Base-by-base conservation (phyloP, 2,888 invertebrate genomes). In the Orthosia gothica region DNA sequence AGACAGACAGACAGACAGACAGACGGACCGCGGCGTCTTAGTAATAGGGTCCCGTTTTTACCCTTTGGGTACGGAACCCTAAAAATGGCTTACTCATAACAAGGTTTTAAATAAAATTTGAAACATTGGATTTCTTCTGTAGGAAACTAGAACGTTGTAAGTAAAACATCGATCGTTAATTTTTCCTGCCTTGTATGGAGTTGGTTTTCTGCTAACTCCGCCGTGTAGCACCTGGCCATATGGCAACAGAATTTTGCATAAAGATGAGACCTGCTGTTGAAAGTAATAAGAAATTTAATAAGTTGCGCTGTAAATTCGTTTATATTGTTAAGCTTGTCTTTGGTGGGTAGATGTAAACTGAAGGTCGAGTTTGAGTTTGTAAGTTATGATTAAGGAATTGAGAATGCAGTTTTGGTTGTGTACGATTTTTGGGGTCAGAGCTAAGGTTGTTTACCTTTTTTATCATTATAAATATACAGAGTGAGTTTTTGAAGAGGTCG, bases 261-360 rank as follows among this genome's bases (percentile, higher is more conserved):
- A 82, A 79, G 70, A 87, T 87, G 77, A 78, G 85, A 71, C 79
- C 70, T 73, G 79, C 69, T 71, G 83, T 78, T 85, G 79, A 67
- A 69, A 67, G 74, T 85, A 82, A 87, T 85, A 85, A 82, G 73
- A 80, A 84, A 80, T 82, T 80, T 87, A 85, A 86, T 85, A 85
- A 84, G 74, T 81, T 76, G 32, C 55, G 76, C 74, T 81, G 86
- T 86, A 83, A 84, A 84, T 83, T 86, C 72, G 69, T 81, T 83
- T 77, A 84, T 85, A 55, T 63, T 65, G 63, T 73, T 32, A 74
- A 74, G 73, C 70, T 74, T 84, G 82, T 81, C 67, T 76, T 71
- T 84, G 82, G 77, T 62, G 23, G 52, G 83, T 49, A 57, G 57
- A 32, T 49, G 54, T 32, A 18, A 45, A 57, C 20, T 58, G 32